Conservation (phyloP, 2,113 vertebrate genomes). For the Oreocharis arfaki region DNA sequence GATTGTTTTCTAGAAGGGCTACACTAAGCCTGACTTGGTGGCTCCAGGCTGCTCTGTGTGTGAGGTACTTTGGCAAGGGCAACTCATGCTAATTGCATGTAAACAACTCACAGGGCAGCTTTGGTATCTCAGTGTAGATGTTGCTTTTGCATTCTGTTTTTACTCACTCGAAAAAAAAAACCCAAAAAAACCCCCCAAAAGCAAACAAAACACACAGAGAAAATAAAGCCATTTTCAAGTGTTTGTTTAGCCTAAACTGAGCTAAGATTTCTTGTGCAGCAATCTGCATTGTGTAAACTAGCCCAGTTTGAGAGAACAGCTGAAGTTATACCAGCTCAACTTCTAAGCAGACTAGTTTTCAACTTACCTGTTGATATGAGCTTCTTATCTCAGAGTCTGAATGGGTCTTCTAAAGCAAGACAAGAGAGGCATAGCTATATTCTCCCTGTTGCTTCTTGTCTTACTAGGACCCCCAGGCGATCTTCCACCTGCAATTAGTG, state of each 20-base stretch:
- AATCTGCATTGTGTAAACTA: not conserved
- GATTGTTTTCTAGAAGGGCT: not conserved
- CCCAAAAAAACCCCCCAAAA: too few species aligned
- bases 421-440: not conserved
- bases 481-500: not conserved
- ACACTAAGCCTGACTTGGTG: not conserved
- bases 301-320: not conserved
- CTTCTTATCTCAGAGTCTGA: not conserved
- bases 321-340: not conserved
- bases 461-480: not conserved
- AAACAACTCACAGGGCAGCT: not conserved
- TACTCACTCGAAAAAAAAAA: not conserved
- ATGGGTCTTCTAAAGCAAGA: not conserved
- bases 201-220: not conserved
- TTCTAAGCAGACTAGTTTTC: not conserved
- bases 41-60: not conserved
- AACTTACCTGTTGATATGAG: not conserved
- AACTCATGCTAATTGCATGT: not conserved
- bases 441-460: not conserved
- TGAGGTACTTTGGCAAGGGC: not conserved
- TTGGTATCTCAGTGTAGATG: not conserved
- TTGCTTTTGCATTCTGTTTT: not conserved
- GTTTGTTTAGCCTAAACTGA: not conserved
- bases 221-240: not conserved
- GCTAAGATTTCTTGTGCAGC: not conserved